phyloP scores from a whole-genome alignment of 2,797 vertebrate genomes.

The Streptopelia turtur region DNA sequence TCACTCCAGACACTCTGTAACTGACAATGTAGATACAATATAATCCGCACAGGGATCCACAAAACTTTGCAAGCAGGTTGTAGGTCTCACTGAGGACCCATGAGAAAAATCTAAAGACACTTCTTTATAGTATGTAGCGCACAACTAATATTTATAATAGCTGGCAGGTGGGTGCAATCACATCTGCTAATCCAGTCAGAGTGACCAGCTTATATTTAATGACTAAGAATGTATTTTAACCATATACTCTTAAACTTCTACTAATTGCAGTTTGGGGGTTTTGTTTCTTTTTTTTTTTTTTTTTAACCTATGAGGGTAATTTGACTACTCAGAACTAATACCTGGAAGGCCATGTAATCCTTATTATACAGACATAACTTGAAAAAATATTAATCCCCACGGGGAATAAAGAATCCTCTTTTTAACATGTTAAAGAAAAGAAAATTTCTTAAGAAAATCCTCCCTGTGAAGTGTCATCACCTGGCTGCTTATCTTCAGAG shows the following conservation, averaged over 20 bases:
- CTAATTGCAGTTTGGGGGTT: rapidly evolving
- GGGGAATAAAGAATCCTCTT: not conserved
- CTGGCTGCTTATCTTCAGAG: not conserved
- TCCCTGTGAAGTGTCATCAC: not conserved
- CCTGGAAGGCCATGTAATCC: not conserved
- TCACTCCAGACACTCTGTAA: not conserved
- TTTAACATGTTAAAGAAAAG: not conserved
- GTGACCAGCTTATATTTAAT: not conserved
- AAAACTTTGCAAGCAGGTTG: not conserved
- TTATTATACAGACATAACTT: not conserved
- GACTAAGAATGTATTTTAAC: not conserved
- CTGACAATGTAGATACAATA: not conserved
- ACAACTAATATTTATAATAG: not conserved
- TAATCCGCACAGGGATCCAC: not conserved
- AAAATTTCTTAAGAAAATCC: not conserved
- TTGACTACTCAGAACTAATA: not conserved
- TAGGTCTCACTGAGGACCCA: not conserved
- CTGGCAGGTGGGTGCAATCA: not conserved
- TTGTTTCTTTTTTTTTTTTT: not conserved
- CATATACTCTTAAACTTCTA: not conserved
- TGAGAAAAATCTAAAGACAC: not conserved
- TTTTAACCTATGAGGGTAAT: not conserved
- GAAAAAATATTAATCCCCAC: not conserved
- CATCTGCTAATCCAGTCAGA: not conserved
- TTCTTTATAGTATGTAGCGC: not conserved